These are phyloP conservation scores for Polydrusus tereticollis DNA, from an alignment of 2,888 invertebrate genomes.

Conservation along the genomic window DNA sequence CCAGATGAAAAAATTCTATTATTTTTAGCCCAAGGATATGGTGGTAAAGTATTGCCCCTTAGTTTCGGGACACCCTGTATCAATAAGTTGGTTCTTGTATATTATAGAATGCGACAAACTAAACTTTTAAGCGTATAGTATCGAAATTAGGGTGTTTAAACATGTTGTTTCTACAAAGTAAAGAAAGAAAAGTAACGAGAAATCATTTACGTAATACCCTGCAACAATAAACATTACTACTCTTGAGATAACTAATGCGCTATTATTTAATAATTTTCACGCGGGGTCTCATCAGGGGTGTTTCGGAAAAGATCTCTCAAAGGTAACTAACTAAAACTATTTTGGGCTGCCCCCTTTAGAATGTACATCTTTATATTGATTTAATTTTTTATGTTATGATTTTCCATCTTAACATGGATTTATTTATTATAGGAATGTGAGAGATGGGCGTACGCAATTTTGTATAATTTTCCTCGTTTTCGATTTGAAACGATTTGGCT, in stretches of 20 bases:
- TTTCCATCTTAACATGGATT: conserved; percentile 52
- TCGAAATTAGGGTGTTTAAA: too few species aligned
- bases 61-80: too few species aligned
- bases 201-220: conserved; percentile 28
- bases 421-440: conserved; percentile 58
- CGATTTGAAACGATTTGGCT: conserved; percentile 34
- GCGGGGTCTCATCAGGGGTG: conserved; percentile 79
- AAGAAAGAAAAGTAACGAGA: background rate
- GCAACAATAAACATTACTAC: conserved; percentile 32
- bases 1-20: too few species aligned
- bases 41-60: too few species aligned
- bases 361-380: conserved; percentile 63
- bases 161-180: too few species aligned
- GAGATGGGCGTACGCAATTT: conserved; percentile 63
- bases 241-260: conserved; percentile 63
- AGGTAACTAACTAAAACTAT: conserved; percentile 80
- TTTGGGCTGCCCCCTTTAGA: conserved; percentile 69
- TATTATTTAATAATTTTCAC: conserved; percentile 69
- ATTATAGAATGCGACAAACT: too few species aligned
- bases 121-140: too few species aligned
- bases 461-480: conserved; percentile 31
- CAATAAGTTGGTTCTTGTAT: too few species aligned
- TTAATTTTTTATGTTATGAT: conserved; percentile 57
- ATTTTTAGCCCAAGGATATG: too few species aligned
- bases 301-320: conserved; percentile 97